Conservation (phyloP, 2,113 vertebrate genomes). For the Rissa tridactyla region DNA sequence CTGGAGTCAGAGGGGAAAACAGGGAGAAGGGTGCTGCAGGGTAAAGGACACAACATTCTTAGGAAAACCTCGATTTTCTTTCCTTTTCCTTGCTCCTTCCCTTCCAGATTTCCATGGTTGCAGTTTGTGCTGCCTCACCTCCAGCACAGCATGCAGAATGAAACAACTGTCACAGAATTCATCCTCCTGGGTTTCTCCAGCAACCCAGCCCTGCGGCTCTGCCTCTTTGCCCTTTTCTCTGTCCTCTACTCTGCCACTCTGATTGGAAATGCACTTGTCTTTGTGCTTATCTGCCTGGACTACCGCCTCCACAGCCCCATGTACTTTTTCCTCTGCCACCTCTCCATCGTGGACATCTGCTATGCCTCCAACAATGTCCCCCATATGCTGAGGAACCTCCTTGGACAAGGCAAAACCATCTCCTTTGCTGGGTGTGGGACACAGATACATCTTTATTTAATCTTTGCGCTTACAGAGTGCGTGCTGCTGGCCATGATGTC, state of each 20-base stretch:
- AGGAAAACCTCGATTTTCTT: neutral
- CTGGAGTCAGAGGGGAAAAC: neutral
- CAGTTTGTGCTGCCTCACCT: neutral
- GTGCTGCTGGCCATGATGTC: slow-evolving; percentile 57
- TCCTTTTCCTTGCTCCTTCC: neutral
- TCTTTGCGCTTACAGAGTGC: slow-evolving; percentile 45
- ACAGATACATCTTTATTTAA: slow-evolving; percentile 50
- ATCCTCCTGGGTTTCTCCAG: slow-evolving; percentile 43
- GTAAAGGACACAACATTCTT: neutral
- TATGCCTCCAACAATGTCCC: slow-evolving; percentile 55
- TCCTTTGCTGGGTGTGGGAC: slow-evolving; percentile 22
- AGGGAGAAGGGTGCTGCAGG: neutral
- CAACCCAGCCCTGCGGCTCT: neutral
- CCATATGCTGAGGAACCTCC: slow-evolving; percentile 31
- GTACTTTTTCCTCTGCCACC: slow-evolving; percentile 63
- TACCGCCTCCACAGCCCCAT: slow-evolving; percentile 38
- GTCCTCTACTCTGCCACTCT: neutral
- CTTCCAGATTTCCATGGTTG: neutral
- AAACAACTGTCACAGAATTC: slow-evolving; percentile 41
- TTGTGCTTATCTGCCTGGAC: slow-evolving; percentile 29
- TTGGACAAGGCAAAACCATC: neutral
- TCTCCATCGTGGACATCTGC: slow-evolving; percentile 32
- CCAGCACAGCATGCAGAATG: neutral
- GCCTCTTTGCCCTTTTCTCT: slow-evolving; percentile 33
- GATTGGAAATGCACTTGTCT: neutral